phyloP scores from a whole-genome alignment of 2,888 invertebrate genomes.

The Agonopterix heracliana region DNA sequence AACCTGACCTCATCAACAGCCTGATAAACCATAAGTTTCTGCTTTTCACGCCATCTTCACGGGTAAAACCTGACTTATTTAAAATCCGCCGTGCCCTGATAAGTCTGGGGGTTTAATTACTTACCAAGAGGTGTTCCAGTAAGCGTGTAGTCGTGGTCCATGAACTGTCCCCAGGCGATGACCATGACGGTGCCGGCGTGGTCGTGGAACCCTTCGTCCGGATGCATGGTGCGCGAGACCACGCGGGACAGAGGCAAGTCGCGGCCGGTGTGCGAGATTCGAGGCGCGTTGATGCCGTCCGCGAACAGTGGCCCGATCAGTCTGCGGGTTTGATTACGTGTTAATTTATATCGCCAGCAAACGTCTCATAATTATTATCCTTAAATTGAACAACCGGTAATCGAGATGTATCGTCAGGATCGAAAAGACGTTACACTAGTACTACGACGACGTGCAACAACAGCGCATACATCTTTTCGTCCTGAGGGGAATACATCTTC shows the following conservation, averaged over 20 bases:
- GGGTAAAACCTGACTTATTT: no score
- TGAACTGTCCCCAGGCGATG: constrained; percentile 96
- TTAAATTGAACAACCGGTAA: no score
- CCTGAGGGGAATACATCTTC: no score
- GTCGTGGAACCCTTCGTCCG: constrained; percentile 94
- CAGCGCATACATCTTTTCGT: no score
- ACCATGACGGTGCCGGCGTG: constrained; percentile 96
- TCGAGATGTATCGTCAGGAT: no score
- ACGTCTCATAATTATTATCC: no score
- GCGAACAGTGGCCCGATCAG: constrained; percentile 87
- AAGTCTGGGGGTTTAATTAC: constrained; percentile 12
- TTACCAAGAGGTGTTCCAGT: constrained; percentile 92
- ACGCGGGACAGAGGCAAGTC: constrained; percentile 88
- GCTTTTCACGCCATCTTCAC: no score
- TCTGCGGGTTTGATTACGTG: constrained; percentile 46
- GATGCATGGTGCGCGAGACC: constrained; percentile 93
- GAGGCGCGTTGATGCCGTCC: constrained; percentile 90
- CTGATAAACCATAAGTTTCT: no score
- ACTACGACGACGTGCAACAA: no score
- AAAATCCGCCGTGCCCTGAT: no score
- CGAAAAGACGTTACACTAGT: no score
- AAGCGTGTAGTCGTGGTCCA: constrained; percentile 95
- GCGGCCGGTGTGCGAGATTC: constrained; percentile 85
- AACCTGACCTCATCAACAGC: no score
- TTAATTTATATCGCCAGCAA: constrained; percentile 2